phyloP scores from a whole-genome alignment of 2,888 invertebrate species.

The Callinectes sapidus region DNA sequence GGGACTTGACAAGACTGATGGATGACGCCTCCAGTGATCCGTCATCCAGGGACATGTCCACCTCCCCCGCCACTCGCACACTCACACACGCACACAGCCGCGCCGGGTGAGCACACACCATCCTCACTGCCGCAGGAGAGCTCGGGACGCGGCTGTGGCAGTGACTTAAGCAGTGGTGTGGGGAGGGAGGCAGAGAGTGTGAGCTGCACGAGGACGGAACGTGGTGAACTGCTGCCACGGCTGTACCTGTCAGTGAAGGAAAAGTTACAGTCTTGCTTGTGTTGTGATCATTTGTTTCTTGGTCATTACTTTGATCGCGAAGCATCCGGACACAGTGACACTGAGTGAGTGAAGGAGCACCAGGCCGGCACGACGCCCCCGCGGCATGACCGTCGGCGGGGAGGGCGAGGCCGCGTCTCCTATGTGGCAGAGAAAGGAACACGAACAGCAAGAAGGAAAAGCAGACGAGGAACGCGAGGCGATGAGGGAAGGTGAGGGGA shows the following conservation, averaged over 20 bases:
- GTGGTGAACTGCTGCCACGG: not conserved
- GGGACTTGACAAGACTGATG: slow-evolving; percentile 69
- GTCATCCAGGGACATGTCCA: slow-evolving; percentile 67
- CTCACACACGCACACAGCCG: slow-evolving; percentile 52
- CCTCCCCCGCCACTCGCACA: slow-evolving; percentile 63
- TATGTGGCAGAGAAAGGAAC: slow-evolving; percentile 14
- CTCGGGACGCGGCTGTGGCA: slow-evolving; percentile 15
- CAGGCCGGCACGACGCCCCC: slow-evolving; percentile 11
- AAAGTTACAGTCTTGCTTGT: slow-evolving; percentile 1
- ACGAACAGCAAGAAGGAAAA: slow-evolving; percentile 16
- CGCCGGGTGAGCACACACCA: slow-evolving; percentile 49
- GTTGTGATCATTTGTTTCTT: not conserved
- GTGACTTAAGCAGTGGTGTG: slow-evolving; percentile 7
- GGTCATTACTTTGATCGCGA: not conserved
- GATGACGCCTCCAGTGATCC: slow-evolving; percentile 69
- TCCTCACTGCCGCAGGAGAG: slow-evolving; percentile 39
- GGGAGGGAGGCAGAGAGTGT: not conserved
- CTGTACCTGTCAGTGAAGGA: slow-evolving; percentile 2
- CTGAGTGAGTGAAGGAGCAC: slow-evolving; percentile 11
- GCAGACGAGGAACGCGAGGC: not conserved
- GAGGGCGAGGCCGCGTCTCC: slow-evolving; percentile 8
- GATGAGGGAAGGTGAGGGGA: slow-evolving; percentile 38
- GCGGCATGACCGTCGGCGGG: slow-evolving; percentile 21
- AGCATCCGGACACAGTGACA: slow-evolving; percentile 27
- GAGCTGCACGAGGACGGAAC: not conserved